phyloP scores from a whole-genome alignment of 2,888 invertebrate genomes.

The Leptopilina syphax region DNA sequence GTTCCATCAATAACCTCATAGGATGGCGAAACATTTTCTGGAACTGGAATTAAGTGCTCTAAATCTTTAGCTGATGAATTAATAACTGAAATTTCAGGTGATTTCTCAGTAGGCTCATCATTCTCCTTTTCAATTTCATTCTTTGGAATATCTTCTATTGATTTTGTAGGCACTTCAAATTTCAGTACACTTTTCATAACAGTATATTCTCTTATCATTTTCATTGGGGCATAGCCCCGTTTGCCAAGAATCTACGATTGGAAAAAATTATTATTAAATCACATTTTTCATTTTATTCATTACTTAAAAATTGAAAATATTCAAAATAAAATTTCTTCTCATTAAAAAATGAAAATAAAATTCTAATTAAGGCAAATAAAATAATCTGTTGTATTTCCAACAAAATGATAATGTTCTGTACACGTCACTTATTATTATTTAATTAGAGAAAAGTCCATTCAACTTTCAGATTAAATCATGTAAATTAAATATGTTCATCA shows the following conservation, averaged over 20 bases:
- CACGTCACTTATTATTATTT: constrained; percentile 2
- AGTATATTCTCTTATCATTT: constrained; percentile 81
- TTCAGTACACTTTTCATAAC: constrained; percentile 76
- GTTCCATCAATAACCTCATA: constrained; percentile 84
- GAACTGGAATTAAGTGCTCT: constrained; percentile 43
- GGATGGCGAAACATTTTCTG: constrained; percentile 52
- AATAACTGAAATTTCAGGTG: constrained; percentile 41
- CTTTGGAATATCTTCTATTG: background rate
- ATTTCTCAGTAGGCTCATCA: background rate
- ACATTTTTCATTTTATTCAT: too few relatives aligned
- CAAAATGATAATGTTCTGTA: background rate
- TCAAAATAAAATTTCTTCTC: too few relatives aligned
- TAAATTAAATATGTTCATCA: background rate
- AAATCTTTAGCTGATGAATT: constrained; percentile 38
- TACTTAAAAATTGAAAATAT: too few relatives aligned
- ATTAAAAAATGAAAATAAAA: background rate
- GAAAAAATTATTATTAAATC: constrained; percentile 42
- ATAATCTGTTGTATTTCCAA: too few relatives aligned
- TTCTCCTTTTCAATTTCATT: background rate
- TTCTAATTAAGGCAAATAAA: background rate
- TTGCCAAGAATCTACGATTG: constrained; percentile 79
- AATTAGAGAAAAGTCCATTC: constrained; percentile 15
- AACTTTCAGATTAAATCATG: constrained; percentile 13
- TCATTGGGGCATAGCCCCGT: constrained; percentile 82
- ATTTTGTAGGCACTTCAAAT: constrained; percentile 77